Conservation (phyloP, 2,888 invertebrate species). For the Hecatera dysodea region DNA sequence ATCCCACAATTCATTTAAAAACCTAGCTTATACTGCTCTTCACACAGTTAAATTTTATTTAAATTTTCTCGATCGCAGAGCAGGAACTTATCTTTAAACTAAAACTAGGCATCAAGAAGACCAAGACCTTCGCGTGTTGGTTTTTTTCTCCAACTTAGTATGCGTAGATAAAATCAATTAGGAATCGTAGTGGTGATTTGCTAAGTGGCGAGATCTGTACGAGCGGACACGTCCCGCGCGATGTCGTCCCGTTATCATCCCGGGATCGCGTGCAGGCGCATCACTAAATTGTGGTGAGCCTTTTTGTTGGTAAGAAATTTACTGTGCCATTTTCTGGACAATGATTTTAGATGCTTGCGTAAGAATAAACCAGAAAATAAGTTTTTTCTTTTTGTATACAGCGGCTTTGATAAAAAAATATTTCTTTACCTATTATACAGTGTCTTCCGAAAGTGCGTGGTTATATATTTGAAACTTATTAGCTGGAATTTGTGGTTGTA, state of each 20-base stretch:
- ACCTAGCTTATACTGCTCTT: background rate
- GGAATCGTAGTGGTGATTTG: slow-evolving; percentile 77
- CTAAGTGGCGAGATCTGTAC: slow-evolving; percentile 77
- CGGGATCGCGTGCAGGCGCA: slow-evolving; percentile 69
- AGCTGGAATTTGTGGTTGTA: no score
- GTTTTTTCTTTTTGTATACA: no score
- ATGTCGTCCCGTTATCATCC: slow-evolving; percentile 79
- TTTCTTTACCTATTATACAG: no score
- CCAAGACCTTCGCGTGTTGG: slow-evolving; percentile 29
- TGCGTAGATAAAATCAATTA: slow-evolving; percentile 86
- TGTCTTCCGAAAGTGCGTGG: no score
- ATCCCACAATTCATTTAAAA: background rate
- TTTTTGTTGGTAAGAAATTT: slow-evolving; percentile 11
- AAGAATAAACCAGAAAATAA: no score
- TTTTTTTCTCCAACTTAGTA: slow-evolving; percentile 62
- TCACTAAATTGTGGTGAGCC: slow-evolving; percentile 66
- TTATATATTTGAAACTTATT: no score
- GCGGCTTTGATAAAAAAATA: no score
- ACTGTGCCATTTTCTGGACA: background rate
- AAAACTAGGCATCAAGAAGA: slow-evolving; percentile 40
- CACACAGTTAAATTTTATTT: slow-evolving; percentile 19
- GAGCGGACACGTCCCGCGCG: slow-evolving; percentile 75
- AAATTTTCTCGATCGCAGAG: slow-evolving; percentile 11
- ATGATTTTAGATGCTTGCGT: no score
- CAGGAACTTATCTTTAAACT: slow-evolving; percentile 52